These are phyloP conservation scores for Drosophila lacteicornis DNA, from an alignment of 1,140 invertebrate species.

Conservation along the genomic window DNA sequence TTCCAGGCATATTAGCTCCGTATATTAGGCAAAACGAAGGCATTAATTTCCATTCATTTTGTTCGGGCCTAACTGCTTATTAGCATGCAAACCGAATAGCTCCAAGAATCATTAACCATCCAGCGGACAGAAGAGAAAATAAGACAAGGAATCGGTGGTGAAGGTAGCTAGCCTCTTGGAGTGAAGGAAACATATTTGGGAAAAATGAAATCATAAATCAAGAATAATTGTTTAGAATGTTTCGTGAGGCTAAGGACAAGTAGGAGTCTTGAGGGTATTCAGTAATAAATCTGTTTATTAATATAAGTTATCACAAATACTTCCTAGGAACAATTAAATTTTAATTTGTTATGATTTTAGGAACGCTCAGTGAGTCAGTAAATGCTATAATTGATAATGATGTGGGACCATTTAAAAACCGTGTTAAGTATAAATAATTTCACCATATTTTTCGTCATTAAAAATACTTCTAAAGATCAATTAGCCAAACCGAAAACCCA, in stretches of 20 bases:
- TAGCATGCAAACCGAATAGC: slow-evolving; percentile 54
- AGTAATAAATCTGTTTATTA: neutral
- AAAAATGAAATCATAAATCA: slow-evolving; percentile 14
- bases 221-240: slow-evolving; percentile 6
- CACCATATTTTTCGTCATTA: slow-evolving; percentile 2
- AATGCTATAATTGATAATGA: neutral
- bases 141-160: neutral
- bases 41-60: slow-evolving; percentile 55
- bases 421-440: neutral
- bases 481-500: slow-evolving; percentile 9
- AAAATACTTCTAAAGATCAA: slow-evolving; percentile 13
- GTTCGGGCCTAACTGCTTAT: slow-evolving; percentile 47
- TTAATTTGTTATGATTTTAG: no score
- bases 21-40: slow-evolving; percentile 40
- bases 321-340: no score
- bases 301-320: no score
- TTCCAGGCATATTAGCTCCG: slow-evolving; percentile 16
- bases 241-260: neutral
- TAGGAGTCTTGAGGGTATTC: neutral
- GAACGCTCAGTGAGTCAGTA: neutral
- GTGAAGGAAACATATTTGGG: neutral
- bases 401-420: neutral
- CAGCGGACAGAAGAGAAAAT: slow-evolving; percentile 17
- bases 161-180: neutral
- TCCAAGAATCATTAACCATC: slow-evolving; percentile 38